phyloP scores from a whole-genome alignment of 1,140 invertebrate species.

The Scaptomyza hsui region DNA sequence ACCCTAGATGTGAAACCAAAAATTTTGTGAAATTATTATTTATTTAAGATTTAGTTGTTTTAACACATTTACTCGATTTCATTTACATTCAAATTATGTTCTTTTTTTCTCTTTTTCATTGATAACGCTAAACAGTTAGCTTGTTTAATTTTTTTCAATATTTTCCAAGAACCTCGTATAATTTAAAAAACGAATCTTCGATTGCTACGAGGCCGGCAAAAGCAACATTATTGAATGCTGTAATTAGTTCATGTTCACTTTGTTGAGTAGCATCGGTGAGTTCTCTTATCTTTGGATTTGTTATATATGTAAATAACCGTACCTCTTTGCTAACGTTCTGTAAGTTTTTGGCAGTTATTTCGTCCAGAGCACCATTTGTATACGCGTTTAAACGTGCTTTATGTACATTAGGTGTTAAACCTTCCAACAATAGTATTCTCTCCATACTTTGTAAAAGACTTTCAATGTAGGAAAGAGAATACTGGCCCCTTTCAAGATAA shows the following conservation, averaged over 20 bases:
- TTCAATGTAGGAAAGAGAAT: not conserved
- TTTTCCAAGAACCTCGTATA: not conserved
- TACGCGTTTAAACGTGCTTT: not conserved
- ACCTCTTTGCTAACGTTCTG: not conserved
- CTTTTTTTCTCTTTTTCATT: too few relatives aligned
- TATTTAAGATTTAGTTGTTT: too few relatives aligned
- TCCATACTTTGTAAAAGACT: not conserved
- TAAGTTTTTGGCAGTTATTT: not conserved
- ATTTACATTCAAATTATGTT: too few relatives aligned
- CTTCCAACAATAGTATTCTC: not conserved
- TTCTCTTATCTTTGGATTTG: slow-evolving; percentile 6
- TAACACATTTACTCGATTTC: too few relatives aligned
- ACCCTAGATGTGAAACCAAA: too few relatives aligned
- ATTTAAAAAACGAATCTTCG: not conserved
- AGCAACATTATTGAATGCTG: slow-evolving; percentile 17
- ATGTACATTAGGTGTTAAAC: not conserved
- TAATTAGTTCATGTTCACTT: slow-evolving; percentile 2
- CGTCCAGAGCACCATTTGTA: not conserved
- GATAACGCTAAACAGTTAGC: too few relatives aligned
- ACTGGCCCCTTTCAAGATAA: not conserved
- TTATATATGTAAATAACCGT: not conserved
- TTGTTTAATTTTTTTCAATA: not conserved
- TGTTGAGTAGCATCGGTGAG: slow-evolving; percentile 7
- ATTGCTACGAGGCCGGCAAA: slow-evolving; percentile 6
- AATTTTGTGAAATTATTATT: too few relatives aligned